Conservation (phyloP, 1,140 invertebrate species). For the Drepana arcuata region DNA sequence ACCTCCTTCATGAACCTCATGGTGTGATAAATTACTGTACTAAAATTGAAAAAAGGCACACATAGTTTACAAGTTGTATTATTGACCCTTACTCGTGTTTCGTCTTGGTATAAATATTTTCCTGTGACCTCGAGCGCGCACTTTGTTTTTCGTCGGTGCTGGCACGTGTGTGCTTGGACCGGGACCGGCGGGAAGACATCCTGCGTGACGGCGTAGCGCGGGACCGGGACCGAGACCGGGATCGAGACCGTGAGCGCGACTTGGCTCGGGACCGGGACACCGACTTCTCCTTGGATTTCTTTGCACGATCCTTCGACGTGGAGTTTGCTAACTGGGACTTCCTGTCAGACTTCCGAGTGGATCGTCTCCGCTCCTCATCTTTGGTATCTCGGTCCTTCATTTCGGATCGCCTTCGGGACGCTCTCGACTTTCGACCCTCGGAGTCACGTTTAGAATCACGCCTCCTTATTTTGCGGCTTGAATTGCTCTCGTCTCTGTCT, state of each 20-base stretch:
- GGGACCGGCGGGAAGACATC: too few species aligned
- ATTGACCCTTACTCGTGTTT: conserved; percentile 65
- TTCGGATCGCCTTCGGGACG: background rate
- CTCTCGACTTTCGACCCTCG: too few species aligned
- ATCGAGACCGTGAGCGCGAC: conserved; percentile 23
- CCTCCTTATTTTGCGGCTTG: conserved; percentile 31
- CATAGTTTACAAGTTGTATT: too few species aligned
- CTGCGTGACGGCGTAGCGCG: too few species aligned
- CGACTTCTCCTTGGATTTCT: conserved; percentile 41
- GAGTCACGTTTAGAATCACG: conserved; percentile 40
- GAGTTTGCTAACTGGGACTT: conserved; percentile 44
- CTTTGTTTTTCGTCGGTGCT: conserved; percentile 39
- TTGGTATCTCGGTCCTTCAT: background rate
- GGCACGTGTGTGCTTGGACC: conserved; percentile 23
- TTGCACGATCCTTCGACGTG: conserved; percentile 36
- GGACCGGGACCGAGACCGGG: conserved; percentile 21
- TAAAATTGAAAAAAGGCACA: too few species aligned
- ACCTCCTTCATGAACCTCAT: too few species aligned
- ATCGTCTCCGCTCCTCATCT: background rate
- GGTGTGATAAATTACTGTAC: too few species aligned
- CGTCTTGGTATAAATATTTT: conserved; percentile 34
- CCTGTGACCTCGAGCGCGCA: conserved; percentile 52
- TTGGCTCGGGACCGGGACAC: conserved; percentile 20
- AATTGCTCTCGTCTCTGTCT: conserved; percentile 30
- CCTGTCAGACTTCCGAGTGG: conserved; percentile 26